Percentiles rank a stretch among this genome's conserved stretches.
These are phyloP conservation scores for Acanthisitta chloris DNA, from an alignment of 2,113 vertebrate species.

Conservation along the genomic window DNA sequence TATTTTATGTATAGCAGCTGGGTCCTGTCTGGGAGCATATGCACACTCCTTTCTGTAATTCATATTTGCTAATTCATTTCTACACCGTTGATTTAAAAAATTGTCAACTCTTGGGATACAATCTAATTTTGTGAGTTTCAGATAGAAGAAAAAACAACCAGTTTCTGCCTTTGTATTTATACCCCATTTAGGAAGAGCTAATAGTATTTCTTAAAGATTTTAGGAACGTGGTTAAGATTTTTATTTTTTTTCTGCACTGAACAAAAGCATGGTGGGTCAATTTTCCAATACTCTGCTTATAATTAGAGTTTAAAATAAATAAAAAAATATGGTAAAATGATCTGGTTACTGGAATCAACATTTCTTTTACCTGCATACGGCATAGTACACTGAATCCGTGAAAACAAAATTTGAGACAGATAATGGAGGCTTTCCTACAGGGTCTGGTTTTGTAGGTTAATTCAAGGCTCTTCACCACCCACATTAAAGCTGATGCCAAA, in stretches of 20 bases:
- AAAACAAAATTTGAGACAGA: background rate
- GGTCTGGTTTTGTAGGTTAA: background rate
- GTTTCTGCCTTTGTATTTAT: background rate
- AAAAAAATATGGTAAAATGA: background rate
- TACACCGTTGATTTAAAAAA: background rate
- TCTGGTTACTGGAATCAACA: background rate
- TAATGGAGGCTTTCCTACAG: background rate
- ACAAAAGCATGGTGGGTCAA: background rate
- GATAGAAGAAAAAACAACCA: background rate
- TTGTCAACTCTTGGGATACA: background rate
- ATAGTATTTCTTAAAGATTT: background rate
- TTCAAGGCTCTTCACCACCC: background rate
- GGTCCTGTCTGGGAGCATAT: background rate
- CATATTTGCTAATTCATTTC: background rate
- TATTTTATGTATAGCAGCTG: background rate
- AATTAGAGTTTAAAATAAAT: background rate
- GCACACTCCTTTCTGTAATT: background rate
- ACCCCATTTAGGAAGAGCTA: background rate
- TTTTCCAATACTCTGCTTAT: background rate
- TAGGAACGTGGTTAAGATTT: background rate
- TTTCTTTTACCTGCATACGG: background rate
- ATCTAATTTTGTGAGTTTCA: background rate
- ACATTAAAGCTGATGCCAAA: constrained; percentile 28
- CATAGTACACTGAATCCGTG: background rate
- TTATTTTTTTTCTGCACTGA: background rate